These are phyloP conservation scores for Poecile atricapillus DNA, from an alignment of 2,113 vertebrate species.

Conservation along the genomic window DNA sequence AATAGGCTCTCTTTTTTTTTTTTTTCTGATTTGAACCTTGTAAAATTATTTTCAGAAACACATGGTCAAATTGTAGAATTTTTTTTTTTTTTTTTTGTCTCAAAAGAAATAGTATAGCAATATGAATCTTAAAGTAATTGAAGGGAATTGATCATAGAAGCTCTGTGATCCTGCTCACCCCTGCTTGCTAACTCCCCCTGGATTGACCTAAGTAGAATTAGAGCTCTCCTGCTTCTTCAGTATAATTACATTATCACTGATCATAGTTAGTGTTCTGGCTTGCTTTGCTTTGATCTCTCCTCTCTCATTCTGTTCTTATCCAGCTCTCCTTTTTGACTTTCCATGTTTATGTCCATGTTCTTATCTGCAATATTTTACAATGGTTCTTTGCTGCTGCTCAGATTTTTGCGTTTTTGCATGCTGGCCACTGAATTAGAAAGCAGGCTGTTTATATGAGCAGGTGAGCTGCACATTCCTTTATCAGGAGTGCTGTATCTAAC, in stretches of 20 bases:
- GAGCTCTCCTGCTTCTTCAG: background rate
- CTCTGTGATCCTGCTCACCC: background rate
- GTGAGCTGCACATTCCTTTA: background rate
- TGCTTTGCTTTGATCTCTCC: background rate
- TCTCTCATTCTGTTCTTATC: background rate
- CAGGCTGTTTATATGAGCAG: background rate
- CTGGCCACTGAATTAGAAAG: background rate
- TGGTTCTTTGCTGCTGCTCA: background rate
- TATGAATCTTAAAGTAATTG: background rate
- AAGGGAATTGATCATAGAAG: background rate
- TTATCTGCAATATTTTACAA: background rate
- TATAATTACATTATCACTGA: background rate
- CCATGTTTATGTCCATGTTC: background rate
- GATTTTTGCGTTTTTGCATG: background rate
- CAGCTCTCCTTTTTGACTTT: background rate
- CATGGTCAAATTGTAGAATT: background rate
- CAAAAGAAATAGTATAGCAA: background rate
- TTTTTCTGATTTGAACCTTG: background rate
- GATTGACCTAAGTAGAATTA: background rate
- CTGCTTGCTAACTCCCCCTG: background rate
- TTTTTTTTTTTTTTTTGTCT: background rate
- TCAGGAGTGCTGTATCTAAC: background rate
- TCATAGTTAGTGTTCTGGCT: background rate
- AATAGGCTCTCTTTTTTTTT: background rate
- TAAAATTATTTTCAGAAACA: background rate